Percentiles rank a stretch among this genome's conserved stretches.
phyloP scores from a whole-genome alignment of 2,888 invertebrate species.

The Melolontha melolontha region DNA sequence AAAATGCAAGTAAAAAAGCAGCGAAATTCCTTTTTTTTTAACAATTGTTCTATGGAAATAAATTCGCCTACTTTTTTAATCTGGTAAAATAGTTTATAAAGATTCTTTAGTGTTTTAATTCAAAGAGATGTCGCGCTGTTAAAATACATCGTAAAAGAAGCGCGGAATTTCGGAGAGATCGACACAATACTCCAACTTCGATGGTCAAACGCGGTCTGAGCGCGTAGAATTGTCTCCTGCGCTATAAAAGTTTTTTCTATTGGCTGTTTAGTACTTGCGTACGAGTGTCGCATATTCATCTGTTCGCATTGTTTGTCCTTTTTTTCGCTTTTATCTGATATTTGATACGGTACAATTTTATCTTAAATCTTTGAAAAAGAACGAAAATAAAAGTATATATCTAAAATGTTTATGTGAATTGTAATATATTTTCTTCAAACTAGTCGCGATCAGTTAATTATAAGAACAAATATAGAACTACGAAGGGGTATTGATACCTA shows the following conservation, averaged over 20 bases:
- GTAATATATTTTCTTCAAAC: neutral
- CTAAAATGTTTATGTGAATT: no score
- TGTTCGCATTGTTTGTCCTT: constrained; percentile 23
- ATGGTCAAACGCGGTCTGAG: constrained; percentile 30
- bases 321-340: constrained; percentile 4
- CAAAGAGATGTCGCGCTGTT: no score
- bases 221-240: constrained; percentile 35
- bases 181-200: constrained; percentile 12
- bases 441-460: neutral
- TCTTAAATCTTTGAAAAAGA: neutral
- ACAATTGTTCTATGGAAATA: no score
- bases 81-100: no score
- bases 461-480: no score
- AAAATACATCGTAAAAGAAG: constrained; percentile 3
- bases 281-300: constrained; percentile 21
- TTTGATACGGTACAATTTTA: constrained; percentile 21
- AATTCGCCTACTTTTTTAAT: no score
- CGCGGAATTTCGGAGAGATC: neutral
- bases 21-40: no score
- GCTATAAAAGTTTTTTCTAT: constrained; percentile 24
- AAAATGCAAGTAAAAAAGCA: neutral
- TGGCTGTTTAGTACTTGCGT: constrained; percentile 27
- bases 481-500: no score
- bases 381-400: neutral
- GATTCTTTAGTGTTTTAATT: no score